Evolutionary conservation across 2,888 invertebrate species (phyloP), one percentile per base, ranked within the genome.

Genomic region (Taphrorychus bicolor): DNA sequence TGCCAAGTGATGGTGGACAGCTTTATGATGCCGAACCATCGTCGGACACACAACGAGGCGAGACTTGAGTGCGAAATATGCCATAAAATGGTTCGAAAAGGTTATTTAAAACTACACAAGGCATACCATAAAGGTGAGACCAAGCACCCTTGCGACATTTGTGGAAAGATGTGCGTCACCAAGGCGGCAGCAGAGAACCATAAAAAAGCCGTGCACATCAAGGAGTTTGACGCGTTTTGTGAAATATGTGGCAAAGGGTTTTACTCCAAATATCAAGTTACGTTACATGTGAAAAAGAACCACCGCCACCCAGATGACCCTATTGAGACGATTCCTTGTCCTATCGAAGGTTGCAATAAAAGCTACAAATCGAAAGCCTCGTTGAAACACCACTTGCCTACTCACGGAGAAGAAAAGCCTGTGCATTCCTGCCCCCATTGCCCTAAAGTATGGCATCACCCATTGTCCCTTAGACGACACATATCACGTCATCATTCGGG

Each of bases 371-470:
- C 67, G 19, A 60, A 70, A 19, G 66, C 61, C 2, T 70, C 69
- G 7, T 66, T 76, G n/a, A 69, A 74, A 45, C 69, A 72, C 7
- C 80, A 80, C 60, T 32, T 70, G n/a, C 61, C 61, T 7, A 62
- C 59, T 11, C 70, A 70, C 22, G 11, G 22, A 5, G 42, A 57
- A 9, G 19, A 49, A 24, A 65, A 53, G 18, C 56, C 52, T 5
- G 17, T 40, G 9, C 72, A 65, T 45, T 61, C 64, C 21, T 70
- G 70, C 24, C 52, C 54, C 5, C 61, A 65, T 17, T 70, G 70
- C 49, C 11, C 19, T 4, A 70, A 70, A 56, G 22, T 65, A 5
- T 49, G 68, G 4, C 64, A 59, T 42, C 59, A 65, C 40, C 57
- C 62, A n/a, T 21, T 59, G 14, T 59, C 63, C 18, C 11, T 32